Base-by-base conservation (phyloP, 2,888 invertebrate species). In the Cheilosia variabilis region DNA sequence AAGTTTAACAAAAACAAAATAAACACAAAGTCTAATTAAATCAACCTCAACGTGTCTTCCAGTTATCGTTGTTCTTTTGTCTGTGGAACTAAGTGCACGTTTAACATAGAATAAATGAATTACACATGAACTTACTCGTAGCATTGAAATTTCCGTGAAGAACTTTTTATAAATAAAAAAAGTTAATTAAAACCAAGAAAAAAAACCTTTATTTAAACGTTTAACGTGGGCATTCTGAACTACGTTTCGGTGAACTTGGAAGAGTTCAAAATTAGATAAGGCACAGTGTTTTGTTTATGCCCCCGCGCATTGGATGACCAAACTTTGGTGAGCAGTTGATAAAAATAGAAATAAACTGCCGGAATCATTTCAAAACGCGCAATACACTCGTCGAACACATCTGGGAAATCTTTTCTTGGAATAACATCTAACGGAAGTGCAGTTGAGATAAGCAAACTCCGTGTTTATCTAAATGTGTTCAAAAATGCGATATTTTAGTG, bases 231-330 rank as follows among this genome's bases (percentile, higher is more conserved):
- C 19, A 37, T 58, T 45, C 50, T 13, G 15, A 6, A 31, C 17
- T 53, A 5, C 45, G 17, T 47, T 47, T 62, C n/a, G 37, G n/a
- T 71, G 78, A 79, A 62, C 69, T 50, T 5, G 4, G 2, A 37
- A 15, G 17, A 69, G 63, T 71, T 78, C 71, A 63, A 71, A 71
- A 63, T 71, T 31, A 78, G 43, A 71, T 58, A 47, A 69, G 55
- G 60, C 43, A 4, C 7, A 2, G 13, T 10, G 9, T 19, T 47
- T 6, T n/a, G 7, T 47, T 10, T 47, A 19, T 13, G 13, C 34
- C 13, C 17, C n/a, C 22, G 27, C 57, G 15, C 27, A 1, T 5
- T 17, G 2, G 50, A 37, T 27, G 53, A n/a, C 17, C 37, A 37
- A 66, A 53, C 15, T 37, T 43, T 7, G 22, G 47, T 47, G n/a